These are phyloP conservation scores for Orthosia cruda DNA, from an alignment of 2,888 invertebrate genomes.

Conservation along the genomic window DNA sequence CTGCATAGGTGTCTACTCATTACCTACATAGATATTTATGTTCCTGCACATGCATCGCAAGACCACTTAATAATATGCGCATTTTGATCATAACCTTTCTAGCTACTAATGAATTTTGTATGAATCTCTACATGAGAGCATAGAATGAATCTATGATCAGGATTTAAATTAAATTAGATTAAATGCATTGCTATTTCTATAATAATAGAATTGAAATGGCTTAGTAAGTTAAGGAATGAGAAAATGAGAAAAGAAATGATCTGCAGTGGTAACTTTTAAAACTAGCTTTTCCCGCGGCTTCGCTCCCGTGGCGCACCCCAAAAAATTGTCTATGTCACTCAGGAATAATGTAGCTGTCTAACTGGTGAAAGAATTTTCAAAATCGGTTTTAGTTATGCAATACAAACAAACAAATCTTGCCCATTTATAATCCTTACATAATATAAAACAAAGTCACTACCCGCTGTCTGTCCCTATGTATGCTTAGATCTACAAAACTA, in stretches of 20 bases:
- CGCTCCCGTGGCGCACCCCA: too few species aligned
- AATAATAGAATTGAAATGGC: not conserved
- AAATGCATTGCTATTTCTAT: not conserved
- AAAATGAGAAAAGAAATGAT: not conserved
- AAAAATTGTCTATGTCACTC: too few species aligned
- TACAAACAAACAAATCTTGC: too few species aligned
- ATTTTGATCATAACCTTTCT: constrained; percentile 45
- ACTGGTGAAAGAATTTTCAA: too few species aligned
- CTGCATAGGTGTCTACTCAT: not conserved
- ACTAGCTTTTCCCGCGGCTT: too few species aligned
- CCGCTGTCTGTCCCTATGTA: too few species aligned
- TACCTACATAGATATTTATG: not conserved
- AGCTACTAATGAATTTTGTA: constrained; percentile 59
- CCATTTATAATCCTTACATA: too few species aligned
- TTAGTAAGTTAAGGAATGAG: not conserved
- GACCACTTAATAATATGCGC: constrained; percentile 48
- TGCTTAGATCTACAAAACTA: too few species aligned
- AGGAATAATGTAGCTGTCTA: too few species aligned
- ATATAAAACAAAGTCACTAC: too few species aligned
- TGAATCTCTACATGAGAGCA: constrained; percentile 42
- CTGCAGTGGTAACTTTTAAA: not conserved
- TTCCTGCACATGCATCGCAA: constrained; percentile 3
- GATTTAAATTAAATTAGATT: constrained; percentile 42
- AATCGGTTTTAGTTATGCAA: too few species aligned
- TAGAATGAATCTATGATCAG: constrained; percentile 40